These are phyloP conservation scores for Gymnoscopelus braueri DNA, from an alignment of 2,797 vertebrate species.

Conservation along the genomic window DNA sequence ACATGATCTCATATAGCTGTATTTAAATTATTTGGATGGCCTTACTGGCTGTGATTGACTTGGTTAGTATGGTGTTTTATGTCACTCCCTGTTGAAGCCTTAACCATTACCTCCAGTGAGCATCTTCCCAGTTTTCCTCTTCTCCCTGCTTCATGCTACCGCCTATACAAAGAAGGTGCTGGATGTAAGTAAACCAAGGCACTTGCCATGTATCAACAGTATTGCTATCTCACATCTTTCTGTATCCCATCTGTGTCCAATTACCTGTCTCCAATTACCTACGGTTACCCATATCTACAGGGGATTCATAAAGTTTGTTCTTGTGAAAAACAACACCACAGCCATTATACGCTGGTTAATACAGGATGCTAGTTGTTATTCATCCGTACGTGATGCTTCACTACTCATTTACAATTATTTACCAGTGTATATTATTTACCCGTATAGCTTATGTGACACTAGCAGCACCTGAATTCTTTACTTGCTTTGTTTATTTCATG, in stretches of 20 bases:
- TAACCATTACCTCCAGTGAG: conserved; percentile 91
- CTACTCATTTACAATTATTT: background rate
- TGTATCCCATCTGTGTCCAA: too few species aligned
- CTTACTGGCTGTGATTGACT: background rate
- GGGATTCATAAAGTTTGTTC: too few species aligned
- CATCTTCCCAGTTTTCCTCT: conserved; percentile 97
- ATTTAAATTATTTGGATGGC: background rate
- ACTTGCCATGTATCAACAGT: conserved; percentile 5
- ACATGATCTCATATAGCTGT: too few species aligned
- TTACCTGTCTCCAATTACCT: too few species aligned
- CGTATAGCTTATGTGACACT: conserved; percentile 3
- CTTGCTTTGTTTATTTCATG: conserved; percentile 33
- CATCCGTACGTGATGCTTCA: background rate
- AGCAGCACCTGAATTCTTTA: conserved; percentile 1
- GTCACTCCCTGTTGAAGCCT: conserved; percentile 64
- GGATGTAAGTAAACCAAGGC: conserved; percentile 87
- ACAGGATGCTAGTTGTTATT: too few species aligned
- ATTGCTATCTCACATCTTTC: too few species aligned
- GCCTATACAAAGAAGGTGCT: conserved; percentile 98
- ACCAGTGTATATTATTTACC: too few species aligned
- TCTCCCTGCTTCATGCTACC: conserved; percentile 96
- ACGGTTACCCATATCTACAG: too few species aligned
- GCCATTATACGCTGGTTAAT: too few species aligned
- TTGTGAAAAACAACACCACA: too few species aligned
- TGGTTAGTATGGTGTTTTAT: background rate